Evolutionary conservation across 2,888 invertebrate species (phyloP), one percentile per base, ranked within the genome.

Genomic region (Dolichopus griseipennis): DNA sequence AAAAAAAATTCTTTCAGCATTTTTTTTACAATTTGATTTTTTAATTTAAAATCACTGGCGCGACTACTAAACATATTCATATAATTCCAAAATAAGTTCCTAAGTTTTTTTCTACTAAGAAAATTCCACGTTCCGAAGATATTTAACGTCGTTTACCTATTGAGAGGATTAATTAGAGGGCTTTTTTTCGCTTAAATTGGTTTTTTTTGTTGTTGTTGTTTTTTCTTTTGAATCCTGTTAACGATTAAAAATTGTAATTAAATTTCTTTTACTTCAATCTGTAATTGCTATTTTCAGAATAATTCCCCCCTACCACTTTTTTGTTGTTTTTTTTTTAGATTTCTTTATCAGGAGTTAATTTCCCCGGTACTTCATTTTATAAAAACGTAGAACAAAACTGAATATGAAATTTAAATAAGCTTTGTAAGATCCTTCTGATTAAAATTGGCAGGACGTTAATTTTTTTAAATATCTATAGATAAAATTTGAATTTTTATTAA

Each of bases 191-290:
- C 27, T 63, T 63, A 27, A 33, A 63, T 63, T 63, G 63, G 63
- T 63, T 27, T 27, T 63, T 63, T 27, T n/a, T n/a, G n/a, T n/a
- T n/a, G n/a, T n/a, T n/a, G n/a, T n/a, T n/a, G n/a, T n/a, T n/a
- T n/a, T n/a, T n/a, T n/a, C n/a, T 27, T 52, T 63, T 63, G 27
- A 63, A 63, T 63, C 63, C 63, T 63, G 63, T 63, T 63, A 63
- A 63, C 63, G 63, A 18, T 27, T 22, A 63, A 63, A 63, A 63
- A 63, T 63, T 27, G 63, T 63, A 63, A 63, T 63, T 63, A 63
- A 63, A 63, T 62, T 62, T 62, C 22, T 62, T 27, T 27, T 27
- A 4, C 27, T 27, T 27, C 3, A 27, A 27, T 27, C 5, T 27
- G 27, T 27, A 4, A 4, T 27, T 5, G 27, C 27, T 27, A 27